Conservation (phyloP, 2,113 vertebrate genomes). For the Mungos mungo region DNA sequence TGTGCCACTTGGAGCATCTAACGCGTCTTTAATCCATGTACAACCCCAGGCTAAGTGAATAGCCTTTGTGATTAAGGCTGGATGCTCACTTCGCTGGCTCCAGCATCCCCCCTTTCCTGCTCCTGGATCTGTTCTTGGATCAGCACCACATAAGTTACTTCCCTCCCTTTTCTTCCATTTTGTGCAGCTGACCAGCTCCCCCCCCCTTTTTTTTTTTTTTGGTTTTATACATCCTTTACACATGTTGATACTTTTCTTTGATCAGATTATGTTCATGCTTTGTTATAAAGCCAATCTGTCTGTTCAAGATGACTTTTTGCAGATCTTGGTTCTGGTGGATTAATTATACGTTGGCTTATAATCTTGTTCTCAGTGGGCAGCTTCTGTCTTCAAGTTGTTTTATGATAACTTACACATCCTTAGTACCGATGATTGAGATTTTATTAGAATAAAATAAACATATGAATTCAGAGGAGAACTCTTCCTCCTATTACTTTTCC, state of each 20-base stretch:
- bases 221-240: neutral
- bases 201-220: neutral
- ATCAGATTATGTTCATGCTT: neutral
- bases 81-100: neutral
- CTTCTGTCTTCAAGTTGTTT: neutral
- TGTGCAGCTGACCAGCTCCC: neutral
- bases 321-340: neutral
- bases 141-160: neutral
- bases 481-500: neutral
- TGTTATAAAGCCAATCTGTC: neutral
- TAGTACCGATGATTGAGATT: neutral
- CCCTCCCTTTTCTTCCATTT: neutral
- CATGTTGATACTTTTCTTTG: neutral
- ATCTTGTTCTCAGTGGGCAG: neutral
- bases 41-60: neutral
- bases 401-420: neutral
- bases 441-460: neutral
- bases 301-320: neutral
- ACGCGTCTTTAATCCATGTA: neutral
- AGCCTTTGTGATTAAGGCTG: neutral
- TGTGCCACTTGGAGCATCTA: neutral
- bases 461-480: neutral
- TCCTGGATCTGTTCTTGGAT: neutral
- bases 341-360: neutral
- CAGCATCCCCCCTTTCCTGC: too few relatives aligned